Percentiles rank a stretch among this genome's conserved stretches.
phyloP scores from a whole-genome alignment of 2,888 invertebrate genomes.

The Eupithecia centaureata region DNA sequence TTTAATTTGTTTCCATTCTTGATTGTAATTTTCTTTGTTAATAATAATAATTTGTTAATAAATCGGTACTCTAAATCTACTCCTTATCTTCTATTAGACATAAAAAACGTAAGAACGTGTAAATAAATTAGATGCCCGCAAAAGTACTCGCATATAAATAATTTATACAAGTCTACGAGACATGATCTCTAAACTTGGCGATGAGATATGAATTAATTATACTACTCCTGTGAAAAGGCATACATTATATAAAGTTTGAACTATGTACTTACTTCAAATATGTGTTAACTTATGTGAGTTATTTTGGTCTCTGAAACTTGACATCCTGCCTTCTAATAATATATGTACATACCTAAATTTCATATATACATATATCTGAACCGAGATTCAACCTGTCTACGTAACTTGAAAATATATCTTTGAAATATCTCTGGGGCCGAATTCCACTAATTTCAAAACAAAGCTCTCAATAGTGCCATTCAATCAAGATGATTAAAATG shows the following conservation, averaged over 20 bases:
- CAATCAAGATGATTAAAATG: no score
- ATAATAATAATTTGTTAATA: no score
- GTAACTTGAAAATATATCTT: no score
- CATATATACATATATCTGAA: no score
- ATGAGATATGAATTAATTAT: constrained; percentile 2
- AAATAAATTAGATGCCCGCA: not conserved
- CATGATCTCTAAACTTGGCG: not conserved
- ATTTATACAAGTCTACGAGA: not conserved
- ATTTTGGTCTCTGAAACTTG: constrained; percentile 13
- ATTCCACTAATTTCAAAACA: no score
- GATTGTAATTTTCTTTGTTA: no score
- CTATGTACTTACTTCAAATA: constrained; percentile 7
- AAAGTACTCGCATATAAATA: constrained; percentile 2
- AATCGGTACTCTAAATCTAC: no score
- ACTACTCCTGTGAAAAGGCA: constrained; percentile 17
- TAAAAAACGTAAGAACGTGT: not conserved
- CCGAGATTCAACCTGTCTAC: no score
- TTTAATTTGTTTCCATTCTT: no score
- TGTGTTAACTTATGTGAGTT: constrained; percentile 15
- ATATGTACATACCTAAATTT: no score
- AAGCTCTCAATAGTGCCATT: no score
- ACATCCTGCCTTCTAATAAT: constrained; percentile 27
- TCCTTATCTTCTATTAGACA: not conserved
- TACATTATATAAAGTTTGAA: not conserved
- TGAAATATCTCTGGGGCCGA: no score